phyloP scores from a whole-genome alignment of 2,113 vertebrate species.

The Carettochelys insculpta region DNA sequence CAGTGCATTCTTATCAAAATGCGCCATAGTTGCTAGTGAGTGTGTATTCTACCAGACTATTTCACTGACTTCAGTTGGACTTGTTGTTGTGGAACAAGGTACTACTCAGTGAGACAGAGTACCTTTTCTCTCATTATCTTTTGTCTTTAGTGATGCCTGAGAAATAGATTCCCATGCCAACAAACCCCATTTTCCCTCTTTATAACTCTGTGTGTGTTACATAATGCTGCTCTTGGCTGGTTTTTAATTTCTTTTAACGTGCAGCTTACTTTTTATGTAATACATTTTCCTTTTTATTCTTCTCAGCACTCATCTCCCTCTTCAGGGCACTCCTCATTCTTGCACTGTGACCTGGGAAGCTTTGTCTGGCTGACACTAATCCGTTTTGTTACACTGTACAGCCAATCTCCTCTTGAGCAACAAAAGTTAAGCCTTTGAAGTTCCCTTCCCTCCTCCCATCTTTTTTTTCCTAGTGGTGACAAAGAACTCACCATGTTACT shows the following conservation, averaged over 20 bases:
- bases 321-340: background rate
- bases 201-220: background rate
- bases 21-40: background rate
- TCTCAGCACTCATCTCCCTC: accelerated
- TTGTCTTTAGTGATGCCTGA: background rate
- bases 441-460: background rate
- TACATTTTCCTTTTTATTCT: background rate
- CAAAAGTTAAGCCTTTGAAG: accelerated
- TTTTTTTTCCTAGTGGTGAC: background rate
- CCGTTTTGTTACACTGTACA: too few relatives aligned
- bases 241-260: background rate
- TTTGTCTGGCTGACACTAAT: too few relatives aligned
- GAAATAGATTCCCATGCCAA: accelerated
- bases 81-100: background rate
- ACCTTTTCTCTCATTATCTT: background rate
- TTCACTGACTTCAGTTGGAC: background rate
- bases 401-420: background rate
- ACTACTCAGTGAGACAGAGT: background rate
- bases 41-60: background rate
- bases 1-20: background rate
- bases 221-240: background rate
- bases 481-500: too few relatives aligned
- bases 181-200: background rate
- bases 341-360: background rate
- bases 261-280: background rate